A percentile compares a stretch with the other conserved stretches of the same genome.
These are phyloP conservation scores for Cyclophora punctaria DNA, from an alignment of 2,888 invertebrate species.

Conservation along the genomic window DNA sequence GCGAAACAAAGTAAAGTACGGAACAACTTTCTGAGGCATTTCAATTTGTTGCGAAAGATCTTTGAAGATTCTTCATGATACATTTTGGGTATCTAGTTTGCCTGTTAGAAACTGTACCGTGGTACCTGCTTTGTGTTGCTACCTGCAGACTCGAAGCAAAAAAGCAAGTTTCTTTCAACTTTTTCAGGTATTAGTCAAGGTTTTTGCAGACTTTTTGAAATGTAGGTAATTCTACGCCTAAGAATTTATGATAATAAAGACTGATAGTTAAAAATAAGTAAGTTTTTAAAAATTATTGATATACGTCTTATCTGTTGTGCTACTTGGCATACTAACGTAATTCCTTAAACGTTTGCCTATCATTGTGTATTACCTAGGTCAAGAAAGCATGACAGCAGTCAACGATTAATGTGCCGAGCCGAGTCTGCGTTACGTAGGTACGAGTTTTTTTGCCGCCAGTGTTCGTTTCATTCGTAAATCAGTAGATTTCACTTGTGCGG, in stretches of 20 bases:
- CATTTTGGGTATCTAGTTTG: slow-evolving; percentile 1
- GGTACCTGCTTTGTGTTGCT: slow-evolving; percentile 6
- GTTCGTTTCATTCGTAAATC: slow-evolving; percentile 15
- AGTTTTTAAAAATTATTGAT: too few species aligned
- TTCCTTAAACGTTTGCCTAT: slow-evolving; percentile 13
- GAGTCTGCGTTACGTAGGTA: slow-evolving; percentile 14
- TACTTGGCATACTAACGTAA: slow-evolving; percentile 5
- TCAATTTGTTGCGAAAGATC: slow-evolving; percentile 6
- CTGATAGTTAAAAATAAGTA: too few species aligned
- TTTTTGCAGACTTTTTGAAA: too few species aligned
- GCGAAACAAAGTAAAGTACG: neutral
- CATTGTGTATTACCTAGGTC: slow-evolving; percentile 29
- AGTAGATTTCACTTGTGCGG: slow-evolving; percentile 17
- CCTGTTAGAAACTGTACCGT: neutral
- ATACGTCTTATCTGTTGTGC: too few species aligned
- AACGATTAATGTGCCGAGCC: slow-evolving; percentile 16
- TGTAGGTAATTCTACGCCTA: too few species aligned
- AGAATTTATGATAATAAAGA: too few species aligned
- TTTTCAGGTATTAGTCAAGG: too few species aligned
- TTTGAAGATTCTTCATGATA: slow-evolving; percentile 1
- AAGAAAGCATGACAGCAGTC: slow-evolving; percentile 34
- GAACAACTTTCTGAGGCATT: slow-evolving; percentile 2
- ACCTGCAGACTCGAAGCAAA: neutral
- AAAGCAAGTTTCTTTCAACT: too few species aligned
- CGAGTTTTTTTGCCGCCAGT: slow-evolving; percentile 22